Conservation (phyloP, 2,113 vertebrate species). For the Bos taurus region ARS-UCD2.0 NC_037343.1:54332501-54333000, state of each 20-base stretch:
- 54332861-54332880: neutral
- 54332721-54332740: neutral
- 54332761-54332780: too few species aligned
- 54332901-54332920: neutral
- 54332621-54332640: too few species aligned
- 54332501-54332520: neutral
- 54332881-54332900: neutral
- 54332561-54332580: neutral
- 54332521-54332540: accelerated
- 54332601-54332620: too few species aligned
- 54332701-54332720: neutral
- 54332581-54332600: neutral
- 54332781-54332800: too few species aligned
- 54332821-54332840: neutral
- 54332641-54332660: too few species aligned
- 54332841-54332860: neutral
- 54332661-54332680: neutral
- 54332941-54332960: accelerated
- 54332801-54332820: neutral
- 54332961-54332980: neutral
- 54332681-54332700: accelerated
- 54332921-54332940: too few species aligned
- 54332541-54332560: accelerated
- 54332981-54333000: accelerated
- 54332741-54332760: too few species aligned